Conservation (phyloP, 2,113 vertebrate genomes). For the Sorex araneus region DNA sequence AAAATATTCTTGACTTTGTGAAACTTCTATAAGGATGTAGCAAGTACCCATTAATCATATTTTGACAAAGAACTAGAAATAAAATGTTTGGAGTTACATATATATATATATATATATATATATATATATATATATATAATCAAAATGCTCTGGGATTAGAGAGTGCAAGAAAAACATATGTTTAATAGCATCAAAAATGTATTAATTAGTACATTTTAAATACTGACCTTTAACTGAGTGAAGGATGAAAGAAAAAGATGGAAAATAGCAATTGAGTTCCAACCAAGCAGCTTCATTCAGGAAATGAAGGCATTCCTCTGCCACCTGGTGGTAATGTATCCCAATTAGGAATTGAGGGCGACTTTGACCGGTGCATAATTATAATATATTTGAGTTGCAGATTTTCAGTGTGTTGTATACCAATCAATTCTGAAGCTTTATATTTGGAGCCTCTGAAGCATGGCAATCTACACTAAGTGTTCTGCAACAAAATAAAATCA, state of each 20-base stretch:
- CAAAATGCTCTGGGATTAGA: neutral
- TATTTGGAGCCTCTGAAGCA: neutral
- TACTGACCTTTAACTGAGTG: neutral
- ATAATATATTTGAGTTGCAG: neutral
- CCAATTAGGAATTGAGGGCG: neutral
- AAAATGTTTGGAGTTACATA: neutral
- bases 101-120: accelerated
- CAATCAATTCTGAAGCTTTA: neutral
- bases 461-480: neutral
- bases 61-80: neutral
- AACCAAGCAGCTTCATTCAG: neutral
- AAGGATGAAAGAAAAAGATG: neutral
- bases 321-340: constrained; percentile 55
- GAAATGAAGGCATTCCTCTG: constrained; percentile 55
- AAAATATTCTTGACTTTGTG: neutral
- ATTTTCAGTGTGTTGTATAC: neutral
- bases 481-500: neutral
- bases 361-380: neutral
- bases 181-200: neutral
- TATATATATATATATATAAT: no score
- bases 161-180: neutral
- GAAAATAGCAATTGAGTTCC: neutral
- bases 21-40: neutral
- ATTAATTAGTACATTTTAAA: neutral
- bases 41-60: neutral